These are phyloP conservation scores for Rhamnusium bicolor DNA, from an alignment of 2,888 invertebrate genomes.

Conservation along the genomic window DNA sequence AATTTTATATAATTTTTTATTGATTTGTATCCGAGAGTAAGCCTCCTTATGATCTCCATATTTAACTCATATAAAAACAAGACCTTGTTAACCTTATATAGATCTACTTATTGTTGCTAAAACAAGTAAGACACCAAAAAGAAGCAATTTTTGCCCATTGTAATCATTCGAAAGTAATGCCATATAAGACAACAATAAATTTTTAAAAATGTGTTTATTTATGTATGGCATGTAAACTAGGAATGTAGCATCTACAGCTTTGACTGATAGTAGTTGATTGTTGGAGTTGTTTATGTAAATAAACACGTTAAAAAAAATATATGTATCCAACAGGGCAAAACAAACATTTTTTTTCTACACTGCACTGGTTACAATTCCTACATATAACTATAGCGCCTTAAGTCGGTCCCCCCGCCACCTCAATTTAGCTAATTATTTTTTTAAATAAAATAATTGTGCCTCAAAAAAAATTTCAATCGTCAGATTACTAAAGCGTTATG, in stretches of 20 bases:
- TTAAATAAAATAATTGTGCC: too few species aligned
- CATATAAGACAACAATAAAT: neutral
- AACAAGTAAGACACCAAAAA: constrained; percentile 21
- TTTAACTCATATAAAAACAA: neutral
- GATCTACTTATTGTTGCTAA: neutral
- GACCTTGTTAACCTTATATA: constrained; percentile 17
- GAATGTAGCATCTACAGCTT: neutral
- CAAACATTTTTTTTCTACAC: too few species aligned
- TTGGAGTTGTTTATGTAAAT: neutral
- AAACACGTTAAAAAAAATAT: neutral
- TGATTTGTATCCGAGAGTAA: neutral
- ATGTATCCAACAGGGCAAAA: too few species aligned
- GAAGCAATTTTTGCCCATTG: constrained; percentile 14
- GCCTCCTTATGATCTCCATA: neutral
- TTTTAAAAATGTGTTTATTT: neutral
- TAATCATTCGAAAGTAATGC: constrained; percentile 11
- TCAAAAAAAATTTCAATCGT: too few species aligned
- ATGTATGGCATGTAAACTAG: neutral
- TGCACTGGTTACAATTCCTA: too few species aligned
- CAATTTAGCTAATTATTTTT: too few species aligned
- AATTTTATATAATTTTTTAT: neutral
- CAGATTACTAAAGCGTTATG: too few species aligned
- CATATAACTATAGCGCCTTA: too few species aligned
- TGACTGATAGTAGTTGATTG: neutral
- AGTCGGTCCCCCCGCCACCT: too few species aligned